Percentiles rank a stretch among this genome's conserved stretches.
phyloP scores from a whole-genome alignment of 2,888 invertebrate species.

The Nephrotoma appendiculata region DNA sequence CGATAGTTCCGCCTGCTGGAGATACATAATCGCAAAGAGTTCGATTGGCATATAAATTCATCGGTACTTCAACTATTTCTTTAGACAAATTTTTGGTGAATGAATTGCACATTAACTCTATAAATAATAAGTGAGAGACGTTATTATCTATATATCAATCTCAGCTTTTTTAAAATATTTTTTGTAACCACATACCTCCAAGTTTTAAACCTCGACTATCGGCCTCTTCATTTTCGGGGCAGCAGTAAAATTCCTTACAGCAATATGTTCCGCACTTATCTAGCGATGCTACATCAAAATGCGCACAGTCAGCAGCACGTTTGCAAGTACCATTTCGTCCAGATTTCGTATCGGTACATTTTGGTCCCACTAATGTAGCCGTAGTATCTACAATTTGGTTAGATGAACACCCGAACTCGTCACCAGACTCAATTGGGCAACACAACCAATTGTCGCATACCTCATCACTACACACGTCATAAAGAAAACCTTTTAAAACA shows the following conservation, averaged over 20 bases:
- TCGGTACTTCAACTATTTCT: neutral
- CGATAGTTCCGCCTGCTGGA: conserved; percentile 9
- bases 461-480: neutral
- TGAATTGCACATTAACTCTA: neutral
- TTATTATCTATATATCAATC: neutral
- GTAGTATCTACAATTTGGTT: neutral
- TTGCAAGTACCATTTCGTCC: neutral
- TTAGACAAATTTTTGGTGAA: neutral
- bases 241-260: neutral
- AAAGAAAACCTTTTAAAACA: neutral
- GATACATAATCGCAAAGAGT: neutral
- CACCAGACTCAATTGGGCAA: neutral
- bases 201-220: neutral
- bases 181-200: neutral
- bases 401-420: neutral
- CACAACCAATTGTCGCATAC: neutral
- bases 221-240: neutral
- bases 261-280: neutral
- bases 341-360: neutral
- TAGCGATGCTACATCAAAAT: neutral
- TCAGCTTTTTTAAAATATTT: neutral
- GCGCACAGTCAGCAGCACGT: neutral
- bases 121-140: too few relatives aligned
- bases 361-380: neutral
- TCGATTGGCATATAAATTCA: neutral